Conservation (phyloP, 2,113 vertebrate species). For the Malurus alboscapulatus region DNA sequence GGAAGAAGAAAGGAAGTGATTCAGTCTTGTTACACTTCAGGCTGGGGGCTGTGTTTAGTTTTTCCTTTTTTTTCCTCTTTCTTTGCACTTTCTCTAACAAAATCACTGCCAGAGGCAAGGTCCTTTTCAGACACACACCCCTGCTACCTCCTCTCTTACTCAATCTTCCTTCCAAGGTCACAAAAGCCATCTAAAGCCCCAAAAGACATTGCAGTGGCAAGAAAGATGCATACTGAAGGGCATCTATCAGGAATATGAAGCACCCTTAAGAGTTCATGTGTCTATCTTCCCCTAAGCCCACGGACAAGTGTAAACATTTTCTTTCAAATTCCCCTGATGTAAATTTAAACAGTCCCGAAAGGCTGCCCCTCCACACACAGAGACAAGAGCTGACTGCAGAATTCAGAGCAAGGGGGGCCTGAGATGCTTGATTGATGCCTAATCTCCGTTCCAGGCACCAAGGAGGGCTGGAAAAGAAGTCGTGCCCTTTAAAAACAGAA, state of each 20-base stretch:
- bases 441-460: background rate
- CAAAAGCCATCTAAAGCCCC: background rate
- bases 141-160: background rate
- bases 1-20: constrained; percentile 2
- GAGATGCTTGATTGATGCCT: background rate
- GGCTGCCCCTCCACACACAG: background rate
- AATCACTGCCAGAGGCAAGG: background rate
- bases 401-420: background rate
- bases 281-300: background rate
- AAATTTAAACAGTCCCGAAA: background rate
- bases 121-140: background rate
- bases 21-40: constrained; percentile 11
- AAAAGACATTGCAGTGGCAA: background rate
- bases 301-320: background rate
- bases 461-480: constrained; percentile 14
- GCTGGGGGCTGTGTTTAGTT: background rate
- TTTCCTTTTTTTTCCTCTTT: background rate
- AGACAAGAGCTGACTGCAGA: background rate
- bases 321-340: background rate
- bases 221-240: background rate
- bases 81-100: background rate
- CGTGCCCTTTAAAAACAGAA: constrained; percentile 36
- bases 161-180: background rate
- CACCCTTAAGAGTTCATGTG: background rate
- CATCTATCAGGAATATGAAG: background rate